Base-by-base conservation (phyloP, 2,888 invertebrate species). In the Abrostola triplasia region DNA sequence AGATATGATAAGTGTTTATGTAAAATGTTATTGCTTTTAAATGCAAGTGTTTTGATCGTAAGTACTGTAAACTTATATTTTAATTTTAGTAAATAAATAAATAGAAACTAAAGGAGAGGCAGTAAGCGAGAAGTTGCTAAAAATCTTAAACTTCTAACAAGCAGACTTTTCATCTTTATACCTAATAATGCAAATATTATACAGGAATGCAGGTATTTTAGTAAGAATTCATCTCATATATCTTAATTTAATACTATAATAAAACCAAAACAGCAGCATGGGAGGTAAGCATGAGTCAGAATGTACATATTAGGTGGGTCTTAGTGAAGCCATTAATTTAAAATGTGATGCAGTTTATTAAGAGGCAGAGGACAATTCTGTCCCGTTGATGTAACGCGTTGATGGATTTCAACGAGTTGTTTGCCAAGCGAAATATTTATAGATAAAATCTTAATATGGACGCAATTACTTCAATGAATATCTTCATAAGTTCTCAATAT, bases 241-340 rank as follows among this genome's bases (percentile, higher is more conserved):
- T 38, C 47, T 35, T 12, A 53, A 0, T 38, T n/a, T 41, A 61
- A 24, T 24, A 24, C 24, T 57, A 42, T 66, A 48, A 59, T 44
- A 9, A 8, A 61, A 61, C 64, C 24, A 40, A 61, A 72, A 76
- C 64, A 36, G 64, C 63, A 55, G 24, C 47, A 58, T 57, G 49
- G 36, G 52, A 74, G 76, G 57, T 57, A 55, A 47, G n/a, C 12
- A 58, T 80, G 75, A 79, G 40, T 80, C 75, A 80, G 48, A 64
- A 12, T 49, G 49, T 67, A 62, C 60, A 67, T 75, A 73, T 75
- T 67, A 64, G 64, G 67, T 51, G 37, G 6, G 54, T 57, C 48
- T 73, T 63, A 67, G 51, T 66, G 64, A 67, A 49, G 67, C 50
- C 48, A 67, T 70, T 66, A 61, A 70, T 70, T 70, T 61, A 54